Evolutionary conservation across 2,888 invertebrate species (phyloP), one percentile per base, ranked within the genome.

Genomic region (Caenorhabditis sulstoni): DNA sequence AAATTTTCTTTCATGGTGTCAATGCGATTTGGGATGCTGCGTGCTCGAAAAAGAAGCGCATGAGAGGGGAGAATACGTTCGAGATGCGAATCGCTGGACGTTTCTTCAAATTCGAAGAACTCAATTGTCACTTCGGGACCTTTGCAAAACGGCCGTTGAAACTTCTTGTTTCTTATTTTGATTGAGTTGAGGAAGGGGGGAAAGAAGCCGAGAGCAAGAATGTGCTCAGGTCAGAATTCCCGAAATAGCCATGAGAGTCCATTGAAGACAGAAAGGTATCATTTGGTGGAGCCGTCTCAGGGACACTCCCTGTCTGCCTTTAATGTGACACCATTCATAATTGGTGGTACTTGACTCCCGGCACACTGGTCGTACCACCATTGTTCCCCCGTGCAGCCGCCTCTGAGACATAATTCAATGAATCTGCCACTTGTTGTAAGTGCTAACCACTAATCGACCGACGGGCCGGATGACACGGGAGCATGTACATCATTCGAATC

Each of bases 401-500:
- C 23, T 16, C 37, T 49, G 20, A 1, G 16, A 20, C 29, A 45
- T 64, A 64, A 64, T 62, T 58, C 64, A 73, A 64, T 73, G 39
- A 55, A 23, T 58, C 29, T 49, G 50, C 68, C 73, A 73, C 55
- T 61, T 55, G 45, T 65, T 53, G 29, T 29, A 65, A 53, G 65
- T 65, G 65, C 65, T 65, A 73, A 73, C 73, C 73, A 57, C 73
- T 73, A 76, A 76, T 76, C 75, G 75, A 55, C 67, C 47, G 14
- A 53, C 62, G 29, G 7, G 29, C 29, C 29, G 55, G 58, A 67
- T 67, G 67, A 58, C 49, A 71, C 44, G 61, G 59, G 44, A 61
- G 61, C 70, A 45, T 41, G 58, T 58, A 58, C 50, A 23, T 49
- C 29, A 29, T 29, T 52, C 23, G 39, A 53, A 16, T 49, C 44